Conservation (phyloP, 2,113 vertebrate genomes). For the Aythya baeri region DNA sequence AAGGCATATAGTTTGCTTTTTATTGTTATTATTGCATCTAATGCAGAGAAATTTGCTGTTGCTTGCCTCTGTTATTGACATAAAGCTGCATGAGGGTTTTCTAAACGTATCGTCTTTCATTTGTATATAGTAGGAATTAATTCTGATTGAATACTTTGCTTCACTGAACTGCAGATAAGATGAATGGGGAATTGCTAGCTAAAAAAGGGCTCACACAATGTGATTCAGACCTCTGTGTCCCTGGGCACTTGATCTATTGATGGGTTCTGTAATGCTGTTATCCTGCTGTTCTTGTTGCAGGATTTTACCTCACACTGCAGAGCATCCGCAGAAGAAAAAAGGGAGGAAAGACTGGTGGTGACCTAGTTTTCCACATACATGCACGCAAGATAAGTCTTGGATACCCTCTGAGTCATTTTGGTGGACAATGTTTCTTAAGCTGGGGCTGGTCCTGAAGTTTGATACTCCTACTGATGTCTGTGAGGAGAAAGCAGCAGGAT, state of each 20-base stretch:
- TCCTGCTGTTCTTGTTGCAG: not conserved
- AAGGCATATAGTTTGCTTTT: not conserved
- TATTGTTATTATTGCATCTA: not conserved
- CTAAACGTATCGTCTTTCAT: not conserved
- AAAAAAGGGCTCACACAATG: not conserved
- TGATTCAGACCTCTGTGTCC: not conserved
- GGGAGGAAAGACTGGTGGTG: not conserved
- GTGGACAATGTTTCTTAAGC: not conserved
- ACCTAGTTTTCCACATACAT: not conserved
- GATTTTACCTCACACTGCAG: conserved; percentile 28
- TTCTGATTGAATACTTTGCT: conserved; percentile 10
- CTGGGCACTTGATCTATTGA: conserved; percentile 47
- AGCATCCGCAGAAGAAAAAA: not conserved
- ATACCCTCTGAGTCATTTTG: not conserved
- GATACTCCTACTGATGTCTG: not conserved
- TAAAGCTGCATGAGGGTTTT: not conserved
- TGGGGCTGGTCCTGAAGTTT: not conserved
- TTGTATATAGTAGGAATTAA: not conserved
- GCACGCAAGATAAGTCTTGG: not conserved
- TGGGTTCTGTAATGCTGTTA: not conserved
- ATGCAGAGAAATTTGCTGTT: not conserved
- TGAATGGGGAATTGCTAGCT: conserved; percentile 45
- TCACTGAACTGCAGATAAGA: conserved; percentile 43
- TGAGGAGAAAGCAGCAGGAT: not conserved
- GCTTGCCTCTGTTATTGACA: not conserved